These are phyloP conservation scores for Carcina quercana DNA, from an alignment of 2,888 invertebrate genomes.

Conservation along the genomic window DNA sequence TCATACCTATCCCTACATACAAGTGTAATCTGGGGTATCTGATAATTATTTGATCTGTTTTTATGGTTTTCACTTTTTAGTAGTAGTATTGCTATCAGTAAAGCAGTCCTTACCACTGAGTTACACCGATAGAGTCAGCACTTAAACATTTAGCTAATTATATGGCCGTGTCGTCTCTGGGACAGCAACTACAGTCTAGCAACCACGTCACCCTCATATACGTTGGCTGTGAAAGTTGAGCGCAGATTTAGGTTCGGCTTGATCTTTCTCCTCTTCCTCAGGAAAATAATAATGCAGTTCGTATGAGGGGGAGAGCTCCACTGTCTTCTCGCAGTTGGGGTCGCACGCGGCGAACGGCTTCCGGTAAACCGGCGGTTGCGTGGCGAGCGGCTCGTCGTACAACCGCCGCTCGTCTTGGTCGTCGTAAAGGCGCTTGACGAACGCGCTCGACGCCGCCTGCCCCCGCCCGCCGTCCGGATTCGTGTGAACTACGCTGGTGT, in stretches of 20 bases:
- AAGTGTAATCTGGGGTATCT: too few species aligned
- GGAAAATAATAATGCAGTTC: conserved; percentile 63
- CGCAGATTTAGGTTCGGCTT: conserved; percentile 29
- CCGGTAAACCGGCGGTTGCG: background rate
- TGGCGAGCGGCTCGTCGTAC: background rate
- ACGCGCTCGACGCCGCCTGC: conserved; percentile 44
- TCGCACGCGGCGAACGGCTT: conserved; percentile 32
- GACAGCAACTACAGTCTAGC: too few species aligned
- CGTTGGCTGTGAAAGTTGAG: too few species aligned
- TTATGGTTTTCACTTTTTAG: too few species aligned
- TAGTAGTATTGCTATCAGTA: too few species aligned
- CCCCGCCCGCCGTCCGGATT: conserved; percentile 27
- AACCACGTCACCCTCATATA: too few species aligned
- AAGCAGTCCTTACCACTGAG: too few species aligned
- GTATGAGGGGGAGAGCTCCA: conserved; percentile 56
- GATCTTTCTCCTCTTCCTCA: conserved; percentile 51
- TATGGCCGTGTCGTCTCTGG: too few species aligned
- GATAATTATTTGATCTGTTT: too few species aligned
- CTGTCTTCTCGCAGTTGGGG: conserved; percentile 41
- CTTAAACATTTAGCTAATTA: too few species aligned
- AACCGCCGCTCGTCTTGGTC: conserved; percentile 13
- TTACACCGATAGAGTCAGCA: too few species aligned
- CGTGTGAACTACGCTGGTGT: conserved; percentile 48
- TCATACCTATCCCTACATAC: too few species aligned
- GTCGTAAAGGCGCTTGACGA: conserved; percentile 37